These are phyloP conservation scores for Ladona fulva DNA, from an alignment of 1,140 invertebrate species.

Conservation along the genomic window DNA sequence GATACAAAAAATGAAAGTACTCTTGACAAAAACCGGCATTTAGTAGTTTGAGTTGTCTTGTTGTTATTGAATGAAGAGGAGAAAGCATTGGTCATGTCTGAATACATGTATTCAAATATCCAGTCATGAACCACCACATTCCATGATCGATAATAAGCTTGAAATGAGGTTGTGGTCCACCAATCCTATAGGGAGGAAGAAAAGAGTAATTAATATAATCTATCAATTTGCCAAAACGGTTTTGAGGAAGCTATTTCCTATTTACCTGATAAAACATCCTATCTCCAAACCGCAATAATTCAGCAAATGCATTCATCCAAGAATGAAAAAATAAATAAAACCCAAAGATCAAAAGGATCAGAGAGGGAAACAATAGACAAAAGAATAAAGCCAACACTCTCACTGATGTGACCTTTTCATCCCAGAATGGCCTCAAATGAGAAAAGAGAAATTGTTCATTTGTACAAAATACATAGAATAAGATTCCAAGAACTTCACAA, in stretches of 20 bases:
- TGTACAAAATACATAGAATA: conserved; percentile 70
- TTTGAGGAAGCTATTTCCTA: not conserved
- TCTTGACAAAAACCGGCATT: conserved; percentile 49
- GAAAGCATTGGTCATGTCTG: conserved; percentile 60
- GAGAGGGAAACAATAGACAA: conserved; percentile 61
- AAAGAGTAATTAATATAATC: conserved; percentile 15
- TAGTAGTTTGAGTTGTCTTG: conserved; percentile 44
- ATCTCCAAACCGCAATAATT: conserved; percentile 78
- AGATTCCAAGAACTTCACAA: conserved; percentile 60
- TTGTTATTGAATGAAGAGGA: not conserved
- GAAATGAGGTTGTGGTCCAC: conserved; percentile 83
- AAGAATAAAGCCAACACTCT: conserved; percentile 55
- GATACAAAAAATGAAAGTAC: conserved; percentile 24
- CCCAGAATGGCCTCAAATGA: conserved; percentile 60
- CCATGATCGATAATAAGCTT: conserved; percentile 85
- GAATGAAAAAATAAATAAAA: conserved; percentile 82
- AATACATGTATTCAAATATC: conserved; percentile 87
- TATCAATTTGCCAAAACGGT: not conserved
- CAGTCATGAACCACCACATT: conserved; percentile 91
- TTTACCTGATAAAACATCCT: conserved; percentile 56
- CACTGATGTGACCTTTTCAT: conserved; percentile 47
- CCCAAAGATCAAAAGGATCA: conserved; percentile 59
- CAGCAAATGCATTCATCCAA: conserved; percentile 82
- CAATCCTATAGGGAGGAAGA: conserved; percentile 60
- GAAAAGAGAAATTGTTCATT: conserved; percentile 65